Evolutionary conservation across 2,113 vertebrate species (phyloP), one percentile per base, ranked within the genome.

Genomic region (Odocoileus hemionus): DNA sequence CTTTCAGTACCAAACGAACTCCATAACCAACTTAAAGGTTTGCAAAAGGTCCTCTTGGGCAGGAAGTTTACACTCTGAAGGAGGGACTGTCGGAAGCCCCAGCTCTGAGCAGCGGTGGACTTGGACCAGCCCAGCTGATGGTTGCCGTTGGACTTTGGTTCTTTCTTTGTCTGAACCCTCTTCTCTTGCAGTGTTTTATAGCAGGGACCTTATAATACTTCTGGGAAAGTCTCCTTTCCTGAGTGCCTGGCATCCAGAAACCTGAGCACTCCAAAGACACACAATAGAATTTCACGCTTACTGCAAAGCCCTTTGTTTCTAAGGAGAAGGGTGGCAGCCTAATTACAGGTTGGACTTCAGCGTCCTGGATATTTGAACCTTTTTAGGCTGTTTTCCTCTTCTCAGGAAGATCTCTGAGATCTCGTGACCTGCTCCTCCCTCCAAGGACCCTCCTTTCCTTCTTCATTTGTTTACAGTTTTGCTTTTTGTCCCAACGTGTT

Each of bases 161-260:
- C 6, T 1, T 45, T 52, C 36, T 93, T 76, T 93, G 23, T 55
- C 23, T 60, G 55, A 60, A 28, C 23, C 7, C 11, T 19, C 33
- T 87, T 86, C 61, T 76, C n/a, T 83, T 91, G 28, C 15, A 78
- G 36, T 15, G 33, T 61, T 86, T 67, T 54, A 50, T 12, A 47
- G 67, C 36, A 23, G 17, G 33, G 55, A 30, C 21, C 52, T 92
- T 52, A 30, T 92, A 86, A 95, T 88, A 86, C 85, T n/a, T 47
- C 90, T 97, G 96, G 96, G 94, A 98, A 98, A 95, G 33, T 89
- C 50, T 11, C 50, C 88, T 86, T 6, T 90, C 25, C 33, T n/a
- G 28, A 64, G 9, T 7, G 13, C 15, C 88, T 85, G 33, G 43
- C 52, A 67, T 15, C 17, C 50, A 17, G 58, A 94, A 30, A 7